Conservation (phyloP, 2,888 invertebrate genomes). For the Agrochola circellaris region DNA sequence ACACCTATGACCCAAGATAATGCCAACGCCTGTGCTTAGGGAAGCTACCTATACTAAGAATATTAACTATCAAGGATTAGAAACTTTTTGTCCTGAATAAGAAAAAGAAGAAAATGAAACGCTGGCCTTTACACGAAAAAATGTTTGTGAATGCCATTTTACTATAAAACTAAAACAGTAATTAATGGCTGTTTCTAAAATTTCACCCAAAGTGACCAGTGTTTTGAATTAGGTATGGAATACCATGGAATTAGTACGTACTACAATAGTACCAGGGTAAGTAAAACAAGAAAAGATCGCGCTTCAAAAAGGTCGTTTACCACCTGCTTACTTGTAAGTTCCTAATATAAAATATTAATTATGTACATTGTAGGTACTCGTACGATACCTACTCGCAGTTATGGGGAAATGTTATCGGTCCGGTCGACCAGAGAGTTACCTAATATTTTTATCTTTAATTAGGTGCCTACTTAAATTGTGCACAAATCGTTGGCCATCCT, state of each 20-base stretch:
- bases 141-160: background rate
- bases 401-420: background rate
- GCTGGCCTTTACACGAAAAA: slow-evolving; percentile 1
- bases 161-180: background rate
- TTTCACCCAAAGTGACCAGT: background rate
- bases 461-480: background rate
- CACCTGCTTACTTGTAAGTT: too few relatives aligned
- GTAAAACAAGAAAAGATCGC: background rate
- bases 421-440: too few relatives aligned
- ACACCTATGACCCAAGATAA: background rate
- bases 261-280: too few relatives aligned
- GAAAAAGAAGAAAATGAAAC: background rate
- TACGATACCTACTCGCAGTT: background rate
- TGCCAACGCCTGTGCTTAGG: background rate
- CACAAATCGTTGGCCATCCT: background rate
- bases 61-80: background rate
- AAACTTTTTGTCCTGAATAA: background rate
- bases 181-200: background rate
- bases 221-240: background rate
- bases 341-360: too few relatives aligned
- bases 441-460: background rate
- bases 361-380: background rate
- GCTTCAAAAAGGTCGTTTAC: background rate
- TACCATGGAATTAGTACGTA: background rate
- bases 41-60: background rate